Conservation (phyloP, 2,888 invertebrate genomes). For the Drosophila borealis region DNA sequence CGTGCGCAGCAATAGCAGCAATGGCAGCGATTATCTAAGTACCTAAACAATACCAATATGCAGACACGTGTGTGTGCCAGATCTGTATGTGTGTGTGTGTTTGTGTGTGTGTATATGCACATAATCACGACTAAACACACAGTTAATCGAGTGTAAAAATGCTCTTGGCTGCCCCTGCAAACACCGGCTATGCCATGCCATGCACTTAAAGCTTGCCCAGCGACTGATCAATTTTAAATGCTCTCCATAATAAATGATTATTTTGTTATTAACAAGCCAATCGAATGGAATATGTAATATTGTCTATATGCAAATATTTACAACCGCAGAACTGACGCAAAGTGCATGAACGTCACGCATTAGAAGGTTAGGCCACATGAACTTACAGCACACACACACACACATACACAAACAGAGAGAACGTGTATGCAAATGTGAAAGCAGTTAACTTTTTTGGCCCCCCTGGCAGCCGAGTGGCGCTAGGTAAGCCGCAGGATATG, state of each 20-base stretch:
- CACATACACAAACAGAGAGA: slow-evolving; percentile 9
- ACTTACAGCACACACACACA: slow-evolving; percentile 33
- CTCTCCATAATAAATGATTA: slow-evolving; percentile 21
- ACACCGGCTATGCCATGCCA: not conserved
- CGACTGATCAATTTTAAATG: slow-evolving; percentile 30
- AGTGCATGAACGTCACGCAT: slow-evolving; percentile 69
- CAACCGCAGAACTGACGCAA: slow-evolving; percentile 33
- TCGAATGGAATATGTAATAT: slow-evolving; percentile 16
- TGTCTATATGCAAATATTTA: slow-evolving; percentile 43
- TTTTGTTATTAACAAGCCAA: slow-evolving; percentile 32
- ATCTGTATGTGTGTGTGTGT: not conserved
- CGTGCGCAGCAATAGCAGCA: slow-evolving; percentile 48
- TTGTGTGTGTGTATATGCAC: slow-evolving; percentile 28
- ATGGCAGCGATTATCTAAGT: slow-evolving; percentile 42
- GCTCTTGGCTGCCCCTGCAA: slow-evolving; percentile 52
- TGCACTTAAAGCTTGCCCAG: slow-evolving; percentile 31
- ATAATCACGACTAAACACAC: slow-evolving; percentile 55
- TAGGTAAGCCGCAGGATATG: slow-evolving; percentile 68
- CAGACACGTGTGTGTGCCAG: slow-evolving; percentile 28
- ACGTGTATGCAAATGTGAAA: slow-evolving; percentile 48
- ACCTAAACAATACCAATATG: slow-evolving; percentile 49
- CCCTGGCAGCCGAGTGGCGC: slow-evolving; percentile 21
- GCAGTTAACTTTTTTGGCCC: slow-evolving; percentile 55
- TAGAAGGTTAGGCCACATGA: slow-evolving; percentile 59
- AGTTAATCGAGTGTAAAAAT: slow-evolving; percentile 79